phyloP scores from a whole-genome alignment of 2,113 vertebrate genomes.

The Clarias magur region DNA sequence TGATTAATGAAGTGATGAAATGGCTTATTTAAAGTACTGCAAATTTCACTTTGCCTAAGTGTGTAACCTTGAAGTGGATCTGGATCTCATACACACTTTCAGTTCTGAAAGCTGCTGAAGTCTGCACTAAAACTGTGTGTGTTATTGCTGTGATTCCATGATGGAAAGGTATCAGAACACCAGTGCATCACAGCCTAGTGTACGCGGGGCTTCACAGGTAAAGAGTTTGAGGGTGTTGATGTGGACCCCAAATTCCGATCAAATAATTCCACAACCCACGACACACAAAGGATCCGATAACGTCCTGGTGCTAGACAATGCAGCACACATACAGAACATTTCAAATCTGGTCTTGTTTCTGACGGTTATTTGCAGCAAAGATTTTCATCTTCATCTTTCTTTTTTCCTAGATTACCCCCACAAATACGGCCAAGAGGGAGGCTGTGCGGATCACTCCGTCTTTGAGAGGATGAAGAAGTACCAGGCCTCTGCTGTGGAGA shows the following conservation, averaged over 20 bases:
- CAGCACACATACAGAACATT: too few species aligned
- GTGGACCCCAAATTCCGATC: too few species aligned
- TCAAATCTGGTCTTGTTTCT: too few species aligned
- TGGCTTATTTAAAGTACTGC: background rate
- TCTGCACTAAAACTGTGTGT: background rate
- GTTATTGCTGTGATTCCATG: background rate
- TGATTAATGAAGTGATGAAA: background rate
- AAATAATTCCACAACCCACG: too few species aligned
- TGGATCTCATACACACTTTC: background rate
- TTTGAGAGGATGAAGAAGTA: conserved; percentile 85
- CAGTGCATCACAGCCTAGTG: too few species aligned
- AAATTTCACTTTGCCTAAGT: background rate
- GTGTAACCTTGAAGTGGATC: background rate
- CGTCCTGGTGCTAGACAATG: too few species aligned
- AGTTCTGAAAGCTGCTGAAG: background rate
- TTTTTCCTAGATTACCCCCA: conserved; percentile 78
- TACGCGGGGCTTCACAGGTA: too few species aligned
- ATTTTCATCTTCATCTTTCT: background rate
- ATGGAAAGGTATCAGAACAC: too few species aligned
- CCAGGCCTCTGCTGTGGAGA: conserved; percentile 78
- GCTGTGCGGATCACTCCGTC: conserved; percentile 84
- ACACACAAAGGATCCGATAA: too few species aligned
- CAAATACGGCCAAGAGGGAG: conserved; percentile 84
- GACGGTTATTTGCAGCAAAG: too few species aligned
- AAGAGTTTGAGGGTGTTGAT: too few species aligned